These are phyloP conservation scores for Lasioglossum pauxillum DNA, from an alignment of 2,888 invertebrate species.

Conservation along the genomic window DNA sequence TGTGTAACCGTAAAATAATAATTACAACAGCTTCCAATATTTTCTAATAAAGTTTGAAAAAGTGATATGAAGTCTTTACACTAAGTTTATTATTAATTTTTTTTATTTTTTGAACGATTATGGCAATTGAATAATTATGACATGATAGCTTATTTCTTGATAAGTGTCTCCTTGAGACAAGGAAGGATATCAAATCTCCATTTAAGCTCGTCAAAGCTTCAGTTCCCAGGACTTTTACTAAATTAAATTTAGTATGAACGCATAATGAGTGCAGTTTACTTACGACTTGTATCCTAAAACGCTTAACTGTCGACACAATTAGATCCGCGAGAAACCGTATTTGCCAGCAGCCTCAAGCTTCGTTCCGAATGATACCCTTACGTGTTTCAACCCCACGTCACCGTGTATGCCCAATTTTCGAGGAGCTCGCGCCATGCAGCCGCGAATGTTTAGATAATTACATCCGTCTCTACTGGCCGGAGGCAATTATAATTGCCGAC, in stretches of 20 bases:
- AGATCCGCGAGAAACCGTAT: not conserved
- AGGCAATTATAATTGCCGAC: constrained; percentile 84
- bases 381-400: constrained; percentile 1
- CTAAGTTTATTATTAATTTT: too few relatives aligned
- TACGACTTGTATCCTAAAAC: not conserved
- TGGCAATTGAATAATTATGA: too few relatives aligned
- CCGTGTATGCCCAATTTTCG: constrained; percentile 42
- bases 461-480: constrained; percentile 80
- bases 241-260: not conserved
- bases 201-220: not conserved
- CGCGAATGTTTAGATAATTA: constrained; percentile 82
- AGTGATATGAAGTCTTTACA: not conserved
- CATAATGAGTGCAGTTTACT: not conserved
- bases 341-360: not conserved
- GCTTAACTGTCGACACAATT: not conserved
- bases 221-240: not conserved
- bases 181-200: not conserved
- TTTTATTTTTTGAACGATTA: too few relatives aligned
- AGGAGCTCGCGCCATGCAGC: constrained; percentile 52
- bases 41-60: too few relatives aligned
- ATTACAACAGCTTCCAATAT: too few relatives aligned
- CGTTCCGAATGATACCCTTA: constrained; percentile 7
- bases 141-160: too few relatives aligned
- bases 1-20: too few relatives aligned
- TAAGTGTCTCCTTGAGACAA: too few relatives aligned